Evolutionary conservation across 2,888 invertebrate species (phyloP).

Genomic region (Nowickia ferox): DNA sequence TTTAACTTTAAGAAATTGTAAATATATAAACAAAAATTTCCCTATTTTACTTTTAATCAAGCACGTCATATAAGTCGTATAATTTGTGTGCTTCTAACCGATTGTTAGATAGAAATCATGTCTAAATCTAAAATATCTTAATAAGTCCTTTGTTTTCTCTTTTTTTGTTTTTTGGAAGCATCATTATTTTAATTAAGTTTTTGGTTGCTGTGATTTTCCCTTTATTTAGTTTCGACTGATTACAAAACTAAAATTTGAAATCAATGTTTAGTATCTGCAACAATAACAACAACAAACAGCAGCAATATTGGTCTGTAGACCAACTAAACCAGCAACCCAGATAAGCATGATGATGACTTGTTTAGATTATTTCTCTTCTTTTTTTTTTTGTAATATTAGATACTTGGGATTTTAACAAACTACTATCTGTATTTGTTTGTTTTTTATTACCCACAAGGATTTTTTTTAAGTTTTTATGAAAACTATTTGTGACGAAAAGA

Average conservation of each 20-base stretch:
- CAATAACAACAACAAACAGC: neutral
- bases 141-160: neutral
- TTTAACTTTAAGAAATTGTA: no score
- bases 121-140: slow-evolving; percentile 7
- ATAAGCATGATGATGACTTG: slow-evolving; percentile 41
- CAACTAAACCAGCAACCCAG: slow-evolving; percentile 11
- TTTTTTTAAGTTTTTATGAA: slow-evolving; percentile 8
- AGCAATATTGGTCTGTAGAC: neutral
- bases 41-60: neutral
- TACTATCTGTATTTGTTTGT: slow-evolving; percentile 8
- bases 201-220: slow-evolving; percentile 16
- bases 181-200: slow-evolving; percentile 54
- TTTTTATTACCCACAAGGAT: slow-evolving; percentile 22
- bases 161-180: neutral
- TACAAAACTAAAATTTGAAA: slow-evolving; percentile 46
- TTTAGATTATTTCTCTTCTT: slow-evolving; percentile 4
- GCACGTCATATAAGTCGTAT: neutral
- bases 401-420: slow-evolving; percentile 3
- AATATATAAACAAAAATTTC: no score
- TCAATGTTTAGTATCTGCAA: slow-evolving; percentile 30
- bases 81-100: neutral
- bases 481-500: neutral
- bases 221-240: slow-evolving; percentile 37
- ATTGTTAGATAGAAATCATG: neutral
- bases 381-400: neutral